These are phyloP conservation scores for Eilema sororculum DNA, from an alignment of 2,888 invertebrate species.

Conservation along the genomic window DNA sequence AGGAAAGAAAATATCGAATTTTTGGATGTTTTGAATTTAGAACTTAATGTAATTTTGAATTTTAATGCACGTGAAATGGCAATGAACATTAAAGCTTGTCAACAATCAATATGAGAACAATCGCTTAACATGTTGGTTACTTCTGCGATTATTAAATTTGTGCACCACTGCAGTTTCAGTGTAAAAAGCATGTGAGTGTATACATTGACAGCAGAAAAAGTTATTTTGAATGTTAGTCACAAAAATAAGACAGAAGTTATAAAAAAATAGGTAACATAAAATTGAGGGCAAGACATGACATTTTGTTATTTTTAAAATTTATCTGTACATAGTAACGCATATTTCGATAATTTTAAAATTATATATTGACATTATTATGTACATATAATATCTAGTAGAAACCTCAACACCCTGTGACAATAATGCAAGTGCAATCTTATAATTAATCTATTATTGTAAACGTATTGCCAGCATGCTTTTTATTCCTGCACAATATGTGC, in stretches of 20 bases:
- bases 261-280: not conserved
- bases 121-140: not conserved
- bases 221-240: constrained; percentile 11
- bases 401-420: too few species aligned
- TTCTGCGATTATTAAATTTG: constrained; percentile 16
- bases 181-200: constrained; percentile 36
- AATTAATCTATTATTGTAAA: too few species aligned
- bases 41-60: not conserved
- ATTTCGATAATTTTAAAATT: too few species aligned
- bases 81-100: not conserved
- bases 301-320: not conserved
- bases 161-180: constrained; percentile 21
- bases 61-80: not conserved
- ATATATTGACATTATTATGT: too few species aligned
- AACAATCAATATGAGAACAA: not conserved
- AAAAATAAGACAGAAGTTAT: not conserved
- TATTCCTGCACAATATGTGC: not conserved
- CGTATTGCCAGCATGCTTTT: not conserved
- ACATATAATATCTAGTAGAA: too few species aligned
- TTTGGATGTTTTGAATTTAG: not conserved
- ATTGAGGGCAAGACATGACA: not conserved
- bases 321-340: not conserved
- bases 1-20: not conserved
- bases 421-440: not conserved
- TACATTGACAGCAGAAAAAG: constrained; percentile 31